phyloP scores from a whole-genome alignment of 2,113 vertebrate genomes.

The Mormyrus iriodes region DNA sequence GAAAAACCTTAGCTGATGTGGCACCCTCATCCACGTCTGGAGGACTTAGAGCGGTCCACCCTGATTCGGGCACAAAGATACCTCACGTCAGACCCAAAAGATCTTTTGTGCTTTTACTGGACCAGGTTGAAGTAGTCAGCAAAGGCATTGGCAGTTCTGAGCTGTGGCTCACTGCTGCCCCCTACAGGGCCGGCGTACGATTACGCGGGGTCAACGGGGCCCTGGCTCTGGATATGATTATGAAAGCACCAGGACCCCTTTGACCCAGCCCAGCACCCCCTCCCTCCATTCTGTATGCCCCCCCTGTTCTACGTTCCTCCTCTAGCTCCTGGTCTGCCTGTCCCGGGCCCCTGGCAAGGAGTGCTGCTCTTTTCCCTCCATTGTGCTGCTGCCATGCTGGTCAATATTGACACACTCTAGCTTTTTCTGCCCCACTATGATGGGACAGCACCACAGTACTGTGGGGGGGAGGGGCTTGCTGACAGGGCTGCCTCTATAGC shows the following conservation, averaged over 20 bases:
- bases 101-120: not conserved
- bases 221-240: not conserved
- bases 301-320: not conserved
- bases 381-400: conserved; percentile 12
- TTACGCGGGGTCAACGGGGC: not conserved
- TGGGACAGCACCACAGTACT: not conserved
- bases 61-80: not conserved
- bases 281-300: not conserved
- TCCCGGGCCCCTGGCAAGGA: not conserved
- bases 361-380: conserved; percentile 25
- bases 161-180: not conserved
- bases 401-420: conserved; percentile 24
- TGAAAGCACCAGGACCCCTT: conserved; percentile 18
- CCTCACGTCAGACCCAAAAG: not conserved
- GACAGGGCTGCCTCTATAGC: conserved; percentile 28
- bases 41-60: not conserved
- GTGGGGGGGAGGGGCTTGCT: not conserved
- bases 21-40: not conserved
- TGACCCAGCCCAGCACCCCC: not conserved
- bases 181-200: not conserved
- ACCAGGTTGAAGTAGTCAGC: not conserved
- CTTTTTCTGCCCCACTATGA: not conserved
- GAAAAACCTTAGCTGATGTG: not conserved
- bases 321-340: not conserved
- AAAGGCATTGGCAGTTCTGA: not conserved